phyloP scores from a whole-genome alignment of 2,113 vertebrate genomes.

The Cyanoderma ruficeps region DNA sequence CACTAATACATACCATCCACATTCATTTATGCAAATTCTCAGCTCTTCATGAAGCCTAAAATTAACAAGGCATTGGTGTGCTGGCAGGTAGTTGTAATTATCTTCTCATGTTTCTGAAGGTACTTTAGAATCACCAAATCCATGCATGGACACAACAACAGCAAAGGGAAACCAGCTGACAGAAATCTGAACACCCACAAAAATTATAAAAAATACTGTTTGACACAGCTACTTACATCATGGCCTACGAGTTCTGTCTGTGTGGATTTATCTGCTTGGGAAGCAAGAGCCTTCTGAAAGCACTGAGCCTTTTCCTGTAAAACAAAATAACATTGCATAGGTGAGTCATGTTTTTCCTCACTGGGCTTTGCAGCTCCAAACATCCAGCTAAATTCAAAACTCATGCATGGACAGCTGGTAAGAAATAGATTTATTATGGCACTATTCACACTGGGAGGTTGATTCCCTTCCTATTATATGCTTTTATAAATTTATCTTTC shows the following conservation, averaged over 20 bases:
- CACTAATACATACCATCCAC: background rate
- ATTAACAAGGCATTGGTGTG: constrained; percentile 24
- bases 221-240: constrained; percentile 85
- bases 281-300: constrained; percentile 83
- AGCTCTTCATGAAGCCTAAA: constrained; percentile 48
- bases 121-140: constrained; percentile 36
- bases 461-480: background rate
- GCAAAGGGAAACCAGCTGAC: constrained; percentile 40
- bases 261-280: constrained; percentile 90
- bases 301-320: constrained; percentile 86
- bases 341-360: background rate
- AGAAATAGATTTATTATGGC: background rate
- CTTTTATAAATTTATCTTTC: background rate
- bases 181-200: constrained; percentile 41
- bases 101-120: constrained; percentile 26
- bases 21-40: constrained; percentile 28
- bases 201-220: constrained; percentile 9
- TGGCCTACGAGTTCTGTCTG: constrained; percentile 89
- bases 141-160: constrained; percentile 26
- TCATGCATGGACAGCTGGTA: background rate
- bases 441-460: background rate
- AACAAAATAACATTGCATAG: constrained; percentile 43
- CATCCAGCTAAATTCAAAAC: background rate
- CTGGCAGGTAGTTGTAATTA: constrained; percentile 36
- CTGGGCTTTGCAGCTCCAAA: background rate